Conservation (phyloP, 2,888 invertebrate species). For the Furcula furcula region DNA sequence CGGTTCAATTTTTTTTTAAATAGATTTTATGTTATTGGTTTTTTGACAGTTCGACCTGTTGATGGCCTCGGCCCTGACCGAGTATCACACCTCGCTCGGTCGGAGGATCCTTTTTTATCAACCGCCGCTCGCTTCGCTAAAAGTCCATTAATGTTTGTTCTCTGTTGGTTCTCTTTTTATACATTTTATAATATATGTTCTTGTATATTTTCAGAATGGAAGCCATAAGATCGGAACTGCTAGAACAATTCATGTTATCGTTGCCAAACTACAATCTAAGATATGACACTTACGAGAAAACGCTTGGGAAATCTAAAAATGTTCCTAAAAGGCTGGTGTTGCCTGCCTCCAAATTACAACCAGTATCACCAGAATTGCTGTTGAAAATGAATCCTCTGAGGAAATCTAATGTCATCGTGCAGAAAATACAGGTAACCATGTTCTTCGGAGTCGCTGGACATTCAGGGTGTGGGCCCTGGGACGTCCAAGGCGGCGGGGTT, state of each 20-base stretch:
- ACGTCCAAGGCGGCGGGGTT: too few relatives aligned
- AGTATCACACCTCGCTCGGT: too few relatives aligned
- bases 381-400: slow-evolving; percentile 34
- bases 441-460: too few relatives aligned
- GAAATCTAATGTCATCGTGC: slow-evolving; percentile 15
- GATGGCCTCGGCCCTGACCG: too few relatives aligned
- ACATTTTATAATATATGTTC: too few relatives aligned
- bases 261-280: slow-evolving; percentile 30
- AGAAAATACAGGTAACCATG: slow-evolving; percentile 20
- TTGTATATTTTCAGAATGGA: slow-evolving; percentile 48
- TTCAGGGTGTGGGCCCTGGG: too few relatives aligned
- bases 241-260: slow-evolving; percentile 39
- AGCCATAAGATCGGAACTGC: slow-evolving; percentile 40
- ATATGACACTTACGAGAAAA: slow-evolving; percentile 34
- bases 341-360: slow-evolving; percentile 67
- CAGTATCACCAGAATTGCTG: slow-evolving; percentile 60
- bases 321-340: slow-evolving; percentile 46
- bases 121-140: too few relatives aligned
- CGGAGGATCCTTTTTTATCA: too few relatives aligned
- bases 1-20: too few relatives aligned
- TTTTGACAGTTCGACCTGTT: too few relatives aligned
- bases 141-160: too few relatives aligned
- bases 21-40: too few relatives aligned
- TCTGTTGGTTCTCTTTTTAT: neutral
- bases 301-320: neutral